Base-by-base conservation (phyloP, 2,113 vertebrate species). In the Antennarius striatus region DNA sequence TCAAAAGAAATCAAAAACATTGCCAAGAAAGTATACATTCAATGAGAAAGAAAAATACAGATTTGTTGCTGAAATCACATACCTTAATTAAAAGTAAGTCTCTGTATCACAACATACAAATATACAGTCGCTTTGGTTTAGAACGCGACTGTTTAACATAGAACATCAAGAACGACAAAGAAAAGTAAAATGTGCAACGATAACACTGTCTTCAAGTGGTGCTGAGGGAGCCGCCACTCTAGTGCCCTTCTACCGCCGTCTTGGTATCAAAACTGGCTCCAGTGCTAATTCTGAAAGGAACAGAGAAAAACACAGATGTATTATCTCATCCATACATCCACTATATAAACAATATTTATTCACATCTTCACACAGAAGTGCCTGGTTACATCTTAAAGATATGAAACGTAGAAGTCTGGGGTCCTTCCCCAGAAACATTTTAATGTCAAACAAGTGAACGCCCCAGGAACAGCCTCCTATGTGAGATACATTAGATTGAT, bases 261-360 rank as follows among this genome's bases (percentile, higher is more conserved):
- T 91, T 92, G 72, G 89, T 91, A 58, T 93, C 92, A 81, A 92
- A 92, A 66, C 86, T 88, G 56, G 91, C 63, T 68, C 89, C 91
- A 4, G 83, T 62, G 72, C 55, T 79, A 47, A 90, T 80, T 78
- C 92, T 93, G 90, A 51, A 87, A 91, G 22, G 71, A 67, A 75
- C 83, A 56, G 75, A 73, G 28, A 77, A 51, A 54, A 46, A 53
- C 36, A 5, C 57, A 58, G 45, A 52, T 81, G 1, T 77, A 63
- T 3, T 8, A 15, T 10, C 59, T 14, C 15, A 22, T 28, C 64
- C 4, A 54, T 28, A 64, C 4, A 54, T 17, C 16, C 3, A 42
- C 14, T 54, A 6, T 16, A 30, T 29, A 12, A 15, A 63, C 10
- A 36, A 4, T 7, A 7, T 36, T 36, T 10, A 40, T 40, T 40